A percentile compares a stretch with the other conserved stretches of the same genome.
These are phyloP conservation scores for Alethe diademata DNA, from an alignment of 2,113 vertebrate species.

Conservation along the genomic window DNA sequence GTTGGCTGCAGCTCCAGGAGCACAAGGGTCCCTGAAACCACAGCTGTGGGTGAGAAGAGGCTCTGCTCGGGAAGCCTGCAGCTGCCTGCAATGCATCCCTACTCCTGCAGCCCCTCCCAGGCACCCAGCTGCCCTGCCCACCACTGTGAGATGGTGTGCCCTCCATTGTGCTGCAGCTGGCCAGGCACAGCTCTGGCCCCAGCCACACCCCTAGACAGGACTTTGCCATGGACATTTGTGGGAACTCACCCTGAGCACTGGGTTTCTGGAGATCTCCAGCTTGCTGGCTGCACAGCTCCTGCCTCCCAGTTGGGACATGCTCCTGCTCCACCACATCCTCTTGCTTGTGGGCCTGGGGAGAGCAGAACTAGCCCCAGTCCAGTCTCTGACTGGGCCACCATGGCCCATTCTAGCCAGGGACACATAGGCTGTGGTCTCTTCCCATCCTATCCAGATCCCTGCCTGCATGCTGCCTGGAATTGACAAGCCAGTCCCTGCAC, in stretches of 20 bases:
- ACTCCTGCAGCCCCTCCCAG: neutral
- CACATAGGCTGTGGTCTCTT: neutral
- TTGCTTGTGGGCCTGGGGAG: slow-evolving; percentile 51
- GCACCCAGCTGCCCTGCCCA: rapidly evolving
- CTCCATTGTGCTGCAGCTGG: neutral
- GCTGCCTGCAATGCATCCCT: neutral
- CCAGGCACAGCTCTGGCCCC: neutral
- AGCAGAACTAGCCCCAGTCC: rapidly evolving
- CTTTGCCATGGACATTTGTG: neutral
- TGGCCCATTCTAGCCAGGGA: neutral
- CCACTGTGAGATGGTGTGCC: neutral
- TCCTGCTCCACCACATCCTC: slow-evolving; percentile 65
- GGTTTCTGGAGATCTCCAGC: neutral
- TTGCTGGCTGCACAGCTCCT: slow-evolving; percentile 58
- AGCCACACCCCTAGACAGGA: rapidly evolving
- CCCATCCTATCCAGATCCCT: neutral
- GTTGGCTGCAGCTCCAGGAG: slow-evolving; percentile 70
- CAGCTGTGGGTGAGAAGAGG: slow-evolving; percentile 38
- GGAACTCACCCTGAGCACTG: slow-evolving; percentile 4
- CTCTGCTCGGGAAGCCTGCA: rapidly evolving
- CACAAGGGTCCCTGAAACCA: slow-evolving; percentile 71
- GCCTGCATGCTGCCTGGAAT: rapidly evolving
- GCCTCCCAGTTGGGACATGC: slow-evolving; percentile 33
- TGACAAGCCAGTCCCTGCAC: neutral
- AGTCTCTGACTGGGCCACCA: neutral